A percentile compares a stretch with the other conserved stretches of the same genome.
phyloP scores from a whole-genome alignment of 2,888 invertebrate species.

The Agonopterix subpropinquella region DNA sequence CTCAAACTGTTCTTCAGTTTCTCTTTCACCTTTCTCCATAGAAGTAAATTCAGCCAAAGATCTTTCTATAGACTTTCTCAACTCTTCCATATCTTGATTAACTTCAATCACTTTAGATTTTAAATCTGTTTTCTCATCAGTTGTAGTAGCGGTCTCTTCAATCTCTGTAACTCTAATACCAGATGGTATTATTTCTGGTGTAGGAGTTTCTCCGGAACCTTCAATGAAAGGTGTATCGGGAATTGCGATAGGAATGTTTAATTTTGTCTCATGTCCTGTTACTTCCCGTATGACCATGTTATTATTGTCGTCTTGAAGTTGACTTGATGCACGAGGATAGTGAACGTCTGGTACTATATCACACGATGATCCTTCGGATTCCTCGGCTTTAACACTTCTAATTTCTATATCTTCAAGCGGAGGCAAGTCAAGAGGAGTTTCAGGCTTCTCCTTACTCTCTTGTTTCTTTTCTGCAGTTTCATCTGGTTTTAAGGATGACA shows the following conservation, averaged over 20 bases:
- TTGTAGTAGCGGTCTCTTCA: conserved; percentile 4
- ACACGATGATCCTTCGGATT: conserved; percentile 28
- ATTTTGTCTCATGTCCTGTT: conserved; percentile 24
- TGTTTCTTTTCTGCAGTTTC: not conserved
- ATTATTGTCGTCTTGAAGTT: conserved; percentile 43
- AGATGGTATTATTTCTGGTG: conserved; percentile 23
- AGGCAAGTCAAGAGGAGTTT: conserved; percentile 8
- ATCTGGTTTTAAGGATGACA: not conserved
- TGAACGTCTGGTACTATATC: conserved; percentile 50
- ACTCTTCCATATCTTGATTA: conserved; percentile 61
- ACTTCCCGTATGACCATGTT: conserved; percentile 55
- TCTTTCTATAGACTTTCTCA: conserved; percentile 57
- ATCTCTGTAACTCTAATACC: conserved; percentile 22
- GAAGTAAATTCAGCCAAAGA: conserved; percentile 58
- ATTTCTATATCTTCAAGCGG: conserved; percentile 25
- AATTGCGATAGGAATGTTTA: conserved; percentile 22
- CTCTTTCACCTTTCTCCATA: conserved; percentile 46
- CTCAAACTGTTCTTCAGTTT: conserved; percentile 26
- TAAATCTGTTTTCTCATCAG: conserved; percentile 48
- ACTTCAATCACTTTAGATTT: conserved; percentile 67
- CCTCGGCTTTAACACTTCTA: conserved; percentile 27
- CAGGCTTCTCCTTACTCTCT: conserved; percentile 4
- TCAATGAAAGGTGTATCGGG: conserved; percentile 33
- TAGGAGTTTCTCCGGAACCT: conserved; percentile 38
- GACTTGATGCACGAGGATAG: conserved; percentile 49